phyloP scores from a whole-genome alignment of 2,888 invertebrate species.

The Eurois occulta region DNA sequence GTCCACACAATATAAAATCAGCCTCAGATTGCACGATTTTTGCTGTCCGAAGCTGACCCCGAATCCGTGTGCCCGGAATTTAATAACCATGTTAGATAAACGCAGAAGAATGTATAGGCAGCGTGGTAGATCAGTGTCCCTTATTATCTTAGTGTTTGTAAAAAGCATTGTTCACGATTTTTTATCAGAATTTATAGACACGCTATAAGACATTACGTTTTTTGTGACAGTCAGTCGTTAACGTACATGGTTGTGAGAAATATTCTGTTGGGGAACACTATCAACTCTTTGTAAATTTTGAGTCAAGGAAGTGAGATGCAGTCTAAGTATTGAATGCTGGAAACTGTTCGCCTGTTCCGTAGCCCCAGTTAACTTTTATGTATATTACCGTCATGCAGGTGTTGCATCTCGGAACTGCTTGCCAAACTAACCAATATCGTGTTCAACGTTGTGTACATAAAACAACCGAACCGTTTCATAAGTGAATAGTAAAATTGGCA shows the following conservation, averaged over 20 bases:
- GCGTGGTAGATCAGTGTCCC: conserved; percentile 56
- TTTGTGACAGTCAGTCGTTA: conserved; percentile 40
- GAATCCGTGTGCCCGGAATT: conserved; percentile 61
- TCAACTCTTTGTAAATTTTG: conserved; percentile 1
- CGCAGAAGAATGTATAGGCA: conserved; percentile 52
- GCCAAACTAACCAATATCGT: conserved; percentile 25
- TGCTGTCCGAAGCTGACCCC: conserved; percentile 34
- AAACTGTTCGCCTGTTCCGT: not conserved
- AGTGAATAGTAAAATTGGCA: conserved; percentile 54
- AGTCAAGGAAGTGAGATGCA: not conserved
- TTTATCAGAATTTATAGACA: conserved; percentile 60
- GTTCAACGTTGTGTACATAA: conserved; percentile 21
- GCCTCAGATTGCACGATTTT: conserved; percentile 30
- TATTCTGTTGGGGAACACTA: conserved; percentile 19
- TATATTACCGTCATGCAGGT: conserved; percentile 12
- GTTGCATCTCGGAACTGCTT: conserved; percentile 6
- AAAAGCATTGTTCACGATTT: conserved; percentile 58
- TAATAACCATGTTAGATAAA: conserved; percentile 67
- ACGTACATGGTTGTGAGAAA: conserved; percentile 28
- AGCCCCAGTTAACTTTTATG: conserved; percentile 24
- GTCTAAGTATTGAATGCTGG: conserved; percentile 25
- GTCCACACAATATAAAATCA: conserved; percentile 36
- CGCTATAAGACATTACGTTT: conserved; percentile 59
- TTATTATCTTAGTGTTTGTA: conserved; percentile 60
- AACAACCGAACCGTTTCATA: conserved; percentile 35